Evolutionary conservation across 2,797 vertebrate species (phyloP).

Genomic region (Vultur gryphus): DNA sequence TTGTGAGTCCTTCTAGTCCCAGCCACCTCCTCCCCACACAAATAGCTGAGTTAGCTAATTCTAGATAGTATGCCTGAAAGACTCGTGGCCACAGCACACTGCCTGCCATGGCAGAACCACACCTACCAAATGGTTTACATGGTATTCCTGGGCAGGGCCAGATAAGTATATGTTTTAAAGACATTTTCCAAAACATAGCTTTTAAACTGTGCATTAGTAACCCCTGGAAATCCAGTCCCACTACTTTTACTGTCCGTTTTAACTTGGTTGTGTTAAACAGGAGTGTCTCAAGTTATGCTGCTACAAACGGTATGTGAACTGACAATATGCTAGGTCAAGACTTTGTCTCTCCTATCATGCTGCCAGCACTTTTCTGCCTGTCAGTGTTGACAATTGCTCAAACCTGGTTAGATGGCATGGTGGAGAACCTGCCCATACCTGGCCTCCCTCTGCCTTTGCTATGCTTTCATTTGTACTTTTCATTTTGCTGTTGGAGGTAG

Average conservation of each 20-base stretch:
- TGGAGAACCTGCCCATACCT: neutral
- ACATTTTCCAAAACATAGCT: neutral
- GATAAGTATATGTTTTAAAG: neutral
- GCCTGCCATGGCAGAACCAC: neutral
- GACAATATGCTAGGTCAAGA: neutral
- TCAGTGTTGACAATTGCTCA: neutral
- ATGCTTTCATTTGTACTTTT: neutral
- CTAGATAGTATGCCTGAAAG: neutral
- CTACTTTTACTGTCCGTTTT: neutral
- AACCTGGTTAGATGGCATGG: neutral
- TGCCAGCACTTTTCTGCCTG: neutral
- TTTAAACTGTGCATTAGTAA: neutral
- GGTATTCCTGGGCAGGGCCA: neutral
- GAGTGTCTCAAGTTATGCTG: neutral
- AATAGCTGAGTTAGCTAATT: neutral
- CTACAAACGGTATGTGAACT: neutral
- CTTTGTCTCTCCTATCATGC: neutral
- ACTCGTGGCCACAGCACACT: neutral
- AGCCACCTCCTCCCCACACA: neutral
- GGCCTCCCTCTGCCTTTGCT: neutral
- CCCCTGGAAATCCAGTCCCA: neutral
- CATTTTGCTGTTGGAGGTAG: neutral
- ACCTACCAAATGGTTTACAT: neutral
- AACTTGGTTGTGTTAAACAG: neutral
- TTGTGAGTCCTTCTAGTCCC: neutral